Evolutionary conservation across 2,797 vertebrate species (phyloP).

Genomic region (Enteromius argenteus): DNA sequence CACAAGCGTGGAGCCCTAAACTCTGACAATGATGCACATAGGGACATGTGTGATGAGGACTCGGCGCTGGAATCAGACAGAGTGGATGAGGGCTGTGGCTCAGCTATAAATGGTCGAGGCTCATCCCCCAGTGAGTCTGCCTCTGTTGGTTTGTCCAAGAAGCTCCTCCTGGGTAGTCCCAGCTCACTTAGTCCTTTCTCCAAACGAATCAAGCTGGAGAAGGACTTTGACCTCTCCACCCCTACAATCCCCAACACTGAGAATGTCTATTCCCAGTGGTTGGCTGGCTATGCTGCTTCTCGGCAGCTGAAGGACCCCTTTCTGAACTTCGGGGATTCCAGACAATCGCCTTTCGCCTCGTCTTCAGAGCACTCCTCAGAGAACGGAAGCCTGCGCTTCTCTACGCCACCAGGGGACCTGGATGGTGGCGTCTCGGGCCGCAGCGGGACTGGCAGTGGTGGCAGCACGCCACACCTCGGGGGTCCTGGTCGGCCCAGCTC

Average conservation of each 20-base stretch:
- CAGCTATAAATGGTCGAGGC: conserved; percentile 90
- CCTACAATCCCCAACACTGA: conserved; percentile 97
- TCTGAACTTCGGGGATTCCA: conserved; percentile 97
- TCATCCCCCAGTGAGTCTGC: conserved; percentile 95
- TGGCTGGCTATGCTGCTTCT: conserved; percentile 96
- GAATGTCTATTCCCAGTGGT: conserved; percentile 99
- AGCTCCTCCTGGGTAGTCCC: conserved; percentile 97
- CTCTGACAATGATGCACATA: conserved; percentile 85
- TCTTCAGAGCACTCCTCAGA: conserved; percentile 99
- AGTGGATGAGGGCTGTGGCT: conserved; percentile 87
- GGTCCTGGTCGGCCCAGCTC: conserved; percentile 94
- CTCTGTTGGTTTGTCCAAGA: conserved; percentile 95
- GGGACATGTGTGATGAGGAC: conserved; percentile 92
- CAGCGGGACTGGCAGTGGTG: conserved; percentile 97
- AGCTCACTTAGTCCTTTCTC: conserved; percentile 97
- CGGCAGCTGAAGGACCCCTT: conserved; percentile 99
- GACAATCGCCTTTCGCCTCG: conserved; percentile 99
- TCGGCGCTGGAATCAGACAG: conserved; percentile 93
- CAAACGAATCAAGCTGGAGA: conserved; percentile 99
- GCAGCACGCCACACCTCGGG: conserved; percentile 98
- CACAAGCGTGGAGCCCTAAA: conserved; percentile 93
- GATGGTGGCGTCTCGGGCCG: conserved; percentile 97
- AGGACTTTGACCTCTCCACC: conserved; percentile 96
- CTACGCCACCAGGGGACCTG: conserved; percentile 96
- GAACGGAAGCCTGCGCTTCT: conserved; percentile 99